Evolutionary conservation across 2,888 invertebrate genomes (phyloP), one percentile per base, ranked within the genome.

Genomic region (Acrobasis suavella): DNA sequence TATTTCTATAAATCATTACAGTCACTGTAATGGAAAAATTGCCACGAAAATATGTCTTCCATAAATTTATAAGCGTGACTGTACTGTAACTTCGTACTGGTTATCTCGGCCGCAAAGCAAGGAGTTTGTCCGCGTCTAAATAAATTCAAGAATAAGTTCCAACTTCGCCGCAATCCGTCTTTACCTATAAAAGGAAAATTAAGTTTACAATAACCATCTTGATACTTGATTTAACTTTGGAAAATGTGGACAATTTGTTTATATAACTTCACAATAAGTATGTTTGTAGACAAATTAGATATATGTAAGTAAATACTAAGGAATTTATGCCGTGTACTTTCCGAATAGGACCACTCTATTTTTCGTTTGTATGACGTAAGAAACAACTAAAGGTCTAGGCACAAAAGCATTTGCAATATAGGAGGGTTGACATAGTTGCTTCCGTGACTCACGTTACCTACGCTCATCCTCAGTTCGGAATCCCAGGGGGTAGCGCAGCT

Each of bases 131-230:
- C 58, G 58, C 60, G 65, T 67, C 63, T 64, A 64, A 67, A 67
- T 65, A 65, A 67, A 65, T 64, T 67, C 64, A 60, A 62, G 65
- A 62, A 67, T 22, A 67, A 67, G 64, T 67, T 67, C 50, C 62
- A 65, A 67, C 64, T 65, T 63, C 55, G 46, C 67, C 66, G 65
- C 67, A 71, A 69, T 69, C 69, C 67, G 67, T 65, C 69, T 68
- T 58, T 69, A 68, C 67, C 65, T 63, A 66, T n/a, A 46, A 66
- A 67, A 62, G 64, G 65, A 68, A 69, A 71, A 69, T 71, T 69
- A 71, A 71, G 69, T 71, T 70, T 68, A 67, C 64, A 66, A 72
- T 70, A 70, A 70, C 71, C 70, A 72, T 69, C 70, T 70, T 70
- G 67, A 69, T 71, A 69, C 69, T 72, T 71, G 70, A 69, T 70